Evolutionary conservation across 1,140 invertebrate genomes (phyloP).

Genomic region (Parasteatoda tepidariorum): DNA sequence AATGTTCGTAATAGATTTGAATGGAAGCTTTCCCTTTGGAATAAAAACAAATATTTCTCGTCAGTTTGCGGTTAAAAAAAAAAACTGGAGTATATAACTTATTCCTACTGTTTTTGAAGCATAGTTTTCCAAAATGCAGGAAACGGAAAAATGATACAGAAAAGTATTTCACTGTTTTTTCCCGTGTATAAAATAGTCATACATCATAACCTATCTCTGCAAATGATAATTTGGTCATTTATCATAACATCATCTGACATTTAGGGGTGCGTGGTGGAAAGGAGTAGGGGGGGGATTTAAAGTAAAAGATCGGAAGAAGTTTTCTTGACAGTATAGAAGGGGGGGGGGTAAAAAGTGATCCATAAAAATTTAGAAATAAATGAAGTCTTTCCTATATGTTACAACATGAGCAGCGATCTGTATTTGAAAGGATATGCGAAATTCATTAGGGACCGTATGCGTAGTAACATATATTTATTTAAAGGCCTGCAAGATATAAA

Average conservation of each 20-base stretch:
- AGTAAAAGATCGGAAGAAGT: slow-evolving; percentile 30
- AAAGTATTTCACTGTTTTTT: slow-evolving; percentile 21
- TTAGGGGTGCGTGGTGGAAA: slow-evolving; percentile 13
- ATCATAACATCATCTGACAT: slow-evolving; percentile 59
- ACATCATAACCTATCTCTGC: slow-evolving; percentile 51
- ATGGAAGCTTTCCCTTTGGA: too few species aligned
- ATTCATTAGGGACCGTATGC: background rate
- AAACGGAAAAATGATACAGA: background rate
- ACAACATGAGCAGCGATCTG: slow-evolving; percentile 57
- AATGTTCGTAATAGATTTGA: too few species aligned
- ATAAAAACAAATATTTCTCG: background rate
- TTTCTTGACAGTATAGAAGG: slow-evolving; percentile 17
- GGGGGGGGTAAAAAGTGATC: slow-evolving; percentile 23
- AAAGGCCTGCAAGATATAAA: too few species aligned
- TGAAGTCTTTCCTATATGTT: slow-evolving; percentile 60
- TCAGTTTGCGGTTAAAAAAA: background rate
- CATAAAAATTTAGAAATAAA: slow-evolving; percentile 61
- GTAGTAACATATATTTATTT: too few species aligned
- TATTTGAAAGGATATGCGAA: slow-evolving; percentile 49
- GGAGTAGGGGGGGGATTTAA: background rate
- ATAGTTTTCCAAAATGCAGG: background rate
- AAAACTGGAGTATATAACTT: background rate
- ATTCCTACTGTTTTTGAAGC: background rate
- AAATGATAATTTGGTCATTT: slow-evolving; percentile 59
- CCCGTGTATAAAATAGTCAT: slow-evolving; percentile 40